Conservation (phyloP, 2,888 invertebrate genomes). For the Drosophila cracens region DNA sequence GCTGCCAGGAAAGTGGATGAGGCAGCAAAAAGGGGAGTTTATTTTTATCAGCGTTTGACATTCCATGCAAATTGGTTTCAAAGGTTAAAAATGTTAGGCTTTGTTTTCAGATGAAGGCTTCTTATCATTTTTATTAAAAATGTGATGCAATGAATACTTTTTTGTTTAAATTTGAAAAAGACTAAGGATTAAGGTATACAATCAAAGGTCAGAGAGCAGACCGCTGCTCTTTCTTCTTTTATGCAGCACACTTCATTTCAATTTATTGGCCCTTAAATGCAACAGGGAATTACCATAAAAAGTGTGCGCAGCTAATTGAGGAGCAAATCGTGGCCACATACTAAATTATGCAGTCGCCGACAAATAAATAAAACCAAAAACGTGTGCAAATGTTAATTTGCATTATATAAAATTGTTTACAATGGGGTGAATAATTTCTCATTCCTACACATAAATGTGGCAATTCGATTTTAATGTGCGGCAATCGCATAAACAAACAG, state of each 20-base stretch:
- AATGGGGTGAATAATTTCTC: not conserved
- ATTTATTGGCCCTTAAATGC: constrained; percentile 10
- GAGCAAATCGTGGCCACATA: constrained; percentile 41
- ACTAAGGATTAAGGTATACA: not conserved
- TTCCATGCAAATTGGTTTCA: constrained; percentile 1
- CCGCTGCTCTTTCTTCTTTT: not conserved
- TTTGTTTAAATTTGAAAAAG: not conserved
- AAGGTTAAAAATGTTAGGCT: not conserved
- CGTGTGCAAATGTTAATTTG: constrained; percentile 48
- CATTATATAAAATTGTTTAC: constrained; percentile 17
- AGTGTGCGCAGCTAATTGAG: constrained; percentile 47
- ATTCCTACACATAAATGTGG: constrained; percentile 44
- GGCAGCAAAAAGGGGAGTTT: not conserved
- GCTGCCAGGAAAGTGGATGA: not conserved
- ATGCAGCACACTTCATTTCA: not conserved
- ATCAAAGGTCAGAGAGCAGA: not conserved
- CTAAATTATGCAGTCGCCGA: constrained; percentile 50
- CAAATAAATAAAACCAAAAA: constrained; percentile 54
- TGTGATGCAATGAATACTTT: not conserved
- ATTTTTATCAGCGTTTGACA: constrained; percentile 1
- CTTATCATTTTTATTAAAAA: not conserved
- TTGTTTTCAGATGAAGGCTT: not conserved
- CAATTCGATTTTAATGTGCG: constrained; percentile 74
- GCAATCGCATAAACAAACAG: constrained; percentile 61
- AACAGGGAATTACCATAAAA: constrained; percentile 18